Evolutionary conservation across 2,888 invertebrate genomes (phyloP), one percentile per base, ranked within the genome.

Genomic region (Pristionchus maxplancki): DNA sequence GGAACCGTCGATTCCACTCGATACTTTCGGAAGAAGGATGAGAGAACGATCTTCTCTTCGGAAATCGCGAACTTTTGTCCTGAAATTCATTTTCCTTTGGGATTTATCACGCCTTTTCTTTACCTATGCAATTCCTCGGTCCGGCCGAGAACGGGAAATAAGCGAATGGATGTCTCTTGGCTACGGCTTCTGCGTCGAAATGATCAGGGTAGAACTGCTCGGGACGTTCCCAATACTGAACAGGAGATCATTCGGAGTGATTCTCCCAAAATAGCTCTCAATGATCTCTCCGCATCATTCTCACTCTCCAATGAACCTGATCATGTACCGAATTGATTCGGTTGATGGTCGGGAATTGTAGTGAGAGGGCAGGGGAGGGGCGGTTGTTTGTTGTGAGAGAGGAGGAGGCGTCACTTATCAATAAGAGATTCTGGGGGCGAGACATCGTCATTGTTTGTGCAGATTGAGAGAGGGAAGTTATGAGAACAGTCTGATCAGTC

Each of bases 71-170:
- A 93, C 64, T 93, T 92, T 92, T 93, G 93, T 93, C 95, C 90
- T 89, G 28, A 71, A 88, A 28, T 37, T 31, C 31, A 64, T 31
- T 13, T 71, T 44, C 11, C 4, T 34, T 74, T n/a, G 11, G 9
- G 17, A 50, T 86, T 83, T 50, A 50, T 90, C 44, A 17, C 24
- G 17, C 0, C 6, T 28, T 78, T 17, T n/a, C n/a, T 8, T 44
- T 44, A 91, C 93, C 95, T 50, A 95, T 95, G 90, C 95, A 95
- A 91, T 96, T 95, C n/a, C 95, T 93, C 0, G 94, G 93, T 17
- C 95, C 95, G 62, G 95, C 95, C 31, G 95, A 95, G 93, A 95
- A 95, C 3, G 95, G 95, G 37, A 96, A 93, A 91, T 95, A 96
- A n/a, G 95, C 93, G 92, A 93, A 95, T 0, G 96, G 95, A 91